Conservation (phyloP, 1,140 invertebrate genomes). For the Vanessa tameamea region DNA sequence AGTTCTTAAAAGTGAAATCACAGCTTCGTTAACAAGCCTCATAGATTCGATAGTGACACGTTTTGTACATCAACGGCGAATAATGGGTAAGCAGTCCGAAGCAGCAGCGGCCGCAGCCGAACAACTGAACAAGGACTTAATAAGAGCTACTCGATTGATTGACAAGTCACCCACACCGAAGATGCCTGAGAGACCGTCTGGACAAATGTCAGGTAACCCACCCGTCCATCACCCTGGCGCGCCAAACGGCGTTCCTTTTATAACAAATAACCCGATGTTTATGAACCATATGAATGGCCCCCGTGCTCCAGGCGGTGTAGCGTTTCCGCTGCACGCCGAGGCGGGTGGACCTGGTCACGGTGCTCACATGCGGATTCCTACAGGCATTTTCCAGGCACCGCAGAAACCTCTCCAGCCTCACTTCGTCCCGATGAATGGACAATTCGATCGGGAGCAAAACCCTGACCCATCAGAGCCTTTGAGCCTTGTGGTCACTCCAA, state of each 20-base stretch:
- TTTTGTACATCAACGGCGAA: conserved; percentile 90
- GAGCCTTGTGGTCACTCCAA: conserved; percentile 95
- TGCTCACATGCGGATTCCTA: conserved; percentile 85
- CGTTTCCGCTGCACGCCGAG: conserved; percentile 76
- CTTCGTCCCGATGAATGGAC: conserved; percentile 84
- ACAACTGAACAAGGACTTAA: conserved; percentile 90
- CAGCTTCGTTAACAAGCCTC: conserved; percentile 89
- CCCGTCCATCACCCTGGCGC: conserved; percentile 76
- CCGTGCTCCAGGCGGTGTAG: conserved; percentile 79
- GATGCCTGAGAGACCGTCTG: conserved; percentile 85
- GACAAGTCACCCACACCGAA: conserved; percentile 92
- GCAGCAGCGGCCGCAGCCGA: conserved; percentile 87
- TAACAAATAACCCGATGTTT: conserved; percentile 71
- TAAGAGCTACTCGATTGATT: conserved; percentile 88
- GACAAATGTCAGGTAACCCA: conserved; percentile 83
- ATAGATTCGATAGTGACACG: conserved; percentile 93
- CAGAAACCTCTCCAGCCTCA: conserved; percentile 86
- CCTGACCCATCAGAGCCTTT: conserved; percentile 96
- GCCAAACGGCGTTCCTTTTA: conserved; percentile 70
- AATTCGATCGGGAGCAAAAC: conserved; percentile 85
- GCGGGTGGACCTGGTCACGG: conserved; percentile 83
- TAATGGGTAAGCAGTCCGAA: conserved; percentile 88
- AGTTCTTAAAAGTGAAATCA: conserved; percentile 93
- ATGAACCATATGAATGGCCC: conserved; percentile 79
- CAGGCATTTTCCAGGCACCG: conserved; percentile 90